Conservation (phyloP, 2,113 vertebrate species). For the Gracilinanus agilis region DNA sequence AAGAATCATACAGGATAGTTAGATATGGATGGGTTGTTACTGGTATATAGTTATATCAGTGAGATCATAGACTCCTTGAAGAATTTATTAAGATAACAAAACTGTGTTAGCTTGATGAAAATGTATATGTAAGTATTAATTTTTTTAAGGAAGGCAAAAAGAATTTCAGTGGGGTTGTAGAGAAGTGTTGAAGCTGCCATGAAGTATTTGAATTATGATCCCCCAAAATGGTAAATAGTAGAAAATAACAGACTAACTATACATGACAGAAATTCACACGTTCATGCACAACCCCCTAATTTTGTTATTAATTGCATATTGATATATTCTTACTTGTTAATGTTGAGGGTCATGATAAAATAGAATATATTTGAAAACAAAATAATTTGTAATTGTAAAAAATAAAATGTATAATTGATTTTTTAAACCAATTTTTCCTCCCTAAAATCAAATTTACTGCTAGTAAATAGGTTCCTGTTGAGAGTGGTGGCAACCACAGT, state of each 20-base stretch:
- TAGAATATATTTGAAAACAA: not conserved
- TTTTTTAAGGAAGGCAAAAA: not conserved
- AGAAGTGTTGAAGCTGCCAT: not conserved
- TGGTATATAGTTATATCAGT: not conserved
- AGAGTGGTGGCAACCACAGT: not conserved
- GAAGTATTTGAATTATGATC: not conserved
- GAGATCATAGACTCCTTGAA: not conserved
- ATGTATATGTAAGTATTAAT: not conserved
- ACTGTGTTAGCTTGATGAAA: not conserved
- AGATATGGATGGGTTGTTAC: not conserved
- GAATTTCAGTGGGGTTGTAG: not conserved
- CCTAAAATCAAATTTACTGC: not conserved
- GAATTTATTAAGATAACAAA: not conserved
- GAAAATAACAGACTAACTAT: not conserved
- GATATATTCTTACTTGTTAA: not conserved
- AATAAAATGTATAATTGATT: not conserved
- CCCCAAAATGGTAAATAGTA: not conserved
- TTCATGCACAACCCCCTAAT: not conserved
- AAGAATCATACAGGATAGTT: not conserved
- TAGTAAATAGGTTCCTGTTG: not conserved
- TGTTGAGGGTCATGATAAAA: not conserved
- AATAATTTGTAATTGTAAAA: not conserved
- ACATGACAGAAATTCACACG: not conserved
- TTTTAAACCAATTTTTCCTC: not conserved
- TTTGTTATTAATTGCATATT: not conserved